Percentiles rank a stretch among this genome's conserved stretches.
phyloP scores from a whole-genome alignment of 1,140 invertebrate species.

The Drosophila subpulchrella region DNA sequence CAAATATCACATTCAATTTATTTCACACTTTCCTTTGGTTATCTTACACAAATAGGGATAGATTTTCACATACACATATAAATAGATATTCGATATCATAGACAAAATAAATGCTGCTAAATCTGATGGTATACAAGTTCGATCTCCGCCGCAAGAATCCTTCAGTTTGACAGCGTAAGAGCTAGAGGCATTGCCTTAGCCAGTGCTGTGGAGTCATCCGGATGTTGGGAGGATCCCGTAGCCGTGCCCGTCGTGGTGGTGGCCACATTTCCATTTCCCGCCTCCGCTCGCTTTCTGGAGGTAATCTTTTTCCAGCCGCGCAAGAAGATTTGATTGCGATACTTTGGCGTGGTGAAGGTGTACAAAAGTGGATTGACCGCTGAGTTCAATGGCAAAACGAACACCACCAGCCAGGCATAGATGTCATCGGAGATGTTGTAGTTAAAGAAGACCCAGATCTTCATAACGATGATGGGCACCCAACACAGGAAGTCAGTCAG shows the following conservation, averaged over 20 bases:
- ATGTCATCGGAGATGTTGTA: constrained; percentile 87
- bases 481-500: constrained; percentile 91
- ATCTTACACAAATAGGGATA: constrained; percentile 56
- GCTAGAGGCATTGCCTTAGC: constrained; percentile 65
- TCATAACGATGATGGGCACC: constrained; percentile 90
- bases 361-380: constrained; percentile 92
- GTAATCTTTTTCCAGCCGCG: constrained; percentile 83
- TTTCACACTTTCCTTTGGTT: constrained; percentile 68
- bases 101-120: constrained; percentile 56
- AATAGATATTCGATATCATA: constrained; percentile 50
- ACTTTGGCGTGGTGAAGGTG: constrained; percentile 91
- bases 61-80: constrained; percentile 31
- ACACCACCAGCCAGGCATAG: constrained; percentile 91
- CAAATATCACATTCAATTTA: constrained; percentile 81
- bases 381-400: constrained; percentile 91
- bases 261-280: constrained; percentile 62
- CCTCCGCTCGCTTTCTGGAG: constrained; percentile 64
- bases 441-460: constrained; percentile 87
- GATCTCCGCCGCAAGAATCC: neutral
- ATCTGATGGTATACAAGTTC: constrained; percentile 35
- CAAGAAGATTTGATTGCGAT: constrained; percentile 85
- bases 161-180: constrained; percentile 52
- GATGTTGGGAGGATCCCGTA: constrained; percentile 77
- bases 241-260: constrained; percentile 75
- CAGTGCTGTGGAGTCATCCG: constrained; percentile 64